Base-by-base conservation (phyloP, 1,140 invertebrate genomes). In the Solenopsis fugax region DNA sequence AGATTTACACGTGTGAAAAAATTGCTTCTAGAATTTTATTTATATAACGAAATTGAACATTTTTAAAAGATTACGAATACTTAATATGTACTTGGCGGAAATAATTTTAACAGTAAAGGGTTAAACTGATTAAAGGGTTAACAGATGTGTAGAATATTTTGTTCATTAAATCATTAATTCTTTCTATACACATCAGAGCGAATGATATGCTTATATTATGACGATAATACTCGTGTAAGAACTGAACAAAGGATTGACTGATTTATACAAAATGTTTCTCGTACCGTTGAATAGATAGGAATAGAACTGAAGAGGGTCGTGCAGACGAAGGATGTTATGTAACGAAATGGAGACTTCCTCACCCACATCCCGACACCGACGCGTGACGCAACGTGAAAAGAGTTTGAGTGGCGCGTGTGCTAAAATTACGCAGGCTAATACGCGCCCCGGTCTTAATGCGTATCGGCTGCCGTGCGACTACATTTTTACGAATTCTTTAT, bases 381-480 rank as follows among this genome's bases (percentile, higher is more conserved):
- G 64, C 34, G 72, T 89, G 89, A 89, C 88, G 89, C 62, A 90
- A 90, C 85, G 67, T 50, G 54, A 71, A 86, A 85, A 77, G 86
- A 88, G 82, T 88, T 54, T 54, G 86, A 91, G 82, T 78, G 77
- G 29, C 58, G 62, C 65, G 64, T 72, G 84, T 86, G 90, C 89
- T 91, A 91, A 91, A 91, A 91, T 91, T 91, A 88, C 90, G 89
- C 89, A 56, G 89, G 52, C 87, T 87, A 80, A 81, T 69, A 89
- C 84, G 72, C 71, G 34, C 56, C 24, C 65, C 37, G 60, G 34
- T 77, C 58, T 24, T 75, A 48, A 56, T 41, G 24, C 50, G 50
- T 54, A 73, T 85, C 50, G 85, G 67, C 48, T 76, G 58, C 52
- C 34, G 62, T 69, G 16, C 12, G n/a, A 5, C 10, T 21, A 52